phyloP scores from a whole-genome alignment of 2,113 vertebrate genomes.

The Centropus bengalensis region DNA sequence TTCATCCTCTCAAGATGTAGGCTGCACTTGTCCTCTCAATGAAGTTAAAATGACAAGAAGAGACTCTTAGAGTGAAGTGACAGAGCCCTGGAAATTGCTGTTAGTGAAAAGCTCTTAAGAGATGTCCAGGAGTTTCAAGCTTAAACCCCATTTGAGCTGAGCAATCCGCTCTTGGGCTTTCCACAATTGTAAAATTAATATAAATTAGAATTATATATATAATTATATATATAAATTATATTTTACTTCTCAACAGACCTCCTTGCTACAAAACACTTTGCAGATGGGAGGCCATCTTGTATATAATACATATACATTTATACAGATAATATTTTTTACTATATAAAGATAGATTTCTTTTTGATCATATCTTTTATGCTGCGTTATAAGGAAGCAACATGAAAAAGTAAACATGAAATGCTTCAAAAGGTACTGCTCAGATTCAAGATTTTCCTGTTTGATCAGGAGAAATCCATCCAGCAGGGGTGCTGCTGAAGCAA shows the following conservation, averaged over 20 bases:
- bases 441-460: not conserved
- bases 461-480: not conserved
- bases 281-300: not conserved
- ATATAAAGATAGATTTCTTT: not conserved
- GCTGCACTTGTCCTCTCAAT: not conserved
- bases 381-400: not conserved
- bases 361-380: not conserved
- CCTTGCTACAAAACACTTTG: not conserved
- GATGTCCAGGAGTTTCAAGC: not conserved
- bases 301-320: not conserved
- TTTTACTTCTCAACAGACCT: not conserved
- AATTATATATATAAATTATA: not conserved
- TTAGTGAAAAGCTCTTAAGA: not conserved
- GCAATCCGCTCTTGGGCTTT: not conserved
- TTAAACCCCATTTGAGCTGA: not conserved
- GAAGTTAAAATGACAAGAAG: constrained; percentile 4
- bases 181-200: not conserved
- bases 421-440: not conserved
- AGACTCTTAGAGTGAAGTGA: not conserved
- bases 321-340: too few species aligned
- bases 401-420: not conserved
- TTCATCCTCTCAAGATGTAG: not conserved
- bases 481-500: not conserved
- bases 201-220: too few species aligned
- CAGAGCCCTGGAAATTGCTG: not conserved